These are phyloP conservation scores for Ariopsis seemanni DNA, from an alignment of 2,113 vertebrate genomes.

Conservation along the genomic window DNA sequence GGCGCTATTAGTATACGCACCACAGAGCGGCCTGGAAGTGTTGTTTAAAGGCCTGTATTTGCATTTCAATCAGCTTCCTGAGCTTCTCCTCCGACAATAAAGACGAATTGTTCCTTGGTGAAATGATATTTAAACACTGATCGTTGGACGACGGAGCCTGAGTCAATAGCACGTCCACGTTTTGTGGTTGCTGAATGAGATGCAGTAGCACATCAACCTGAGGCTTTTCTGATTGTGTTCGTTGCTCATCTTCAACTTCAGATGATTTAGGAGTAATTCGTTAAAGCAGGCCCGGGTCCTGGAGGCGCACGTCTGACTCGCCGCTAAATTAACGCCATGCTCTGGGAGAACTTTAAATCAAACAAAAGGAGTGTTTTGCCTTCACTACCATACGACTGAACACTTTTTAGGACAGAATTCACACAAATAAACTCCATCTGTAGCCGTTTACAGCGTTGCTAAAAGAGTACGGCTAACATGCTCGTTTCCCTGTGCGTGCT, in stretches of 20 bases:
- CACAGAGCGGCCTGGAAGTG: not conserved
- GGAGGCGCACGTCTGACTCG: constrained; percentile 18
- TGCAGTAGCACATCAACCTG: not conserved
- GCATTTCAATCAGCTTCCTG: constrained; percentile 57
- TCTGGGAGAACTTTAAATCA: constrained; percentile 6
- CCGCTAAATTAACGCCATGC: constrained; percentile 26
- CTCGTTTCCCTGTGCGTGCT: no score
- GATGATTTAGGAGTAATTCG: constrained; percentile 47
- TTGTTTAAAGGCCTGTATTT: constrained; percentile 51
- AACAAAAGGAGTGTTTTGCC: not conserved
- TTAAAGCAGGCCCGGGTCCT: constrained; percentile 39
- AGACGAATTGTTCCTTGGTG: not conserved
- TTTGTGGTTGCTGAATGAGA: not conserved
- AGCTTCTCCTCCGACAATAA: constrained; percentile 4
- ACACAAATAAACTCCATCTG: not conserved
- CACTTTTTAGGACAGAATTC: no score
- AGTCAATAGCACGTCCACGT: not conserved
- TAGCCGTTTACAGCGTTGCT: not conserved
- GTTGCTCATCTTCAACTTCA: constrained; percentile 13
- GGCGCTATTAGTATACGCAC: constrained; percentile 27
- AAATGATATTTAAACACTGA: not conserved
- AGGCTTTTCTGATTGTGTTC: constrained; percentile 16
- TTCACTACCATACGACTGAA: not conserved
- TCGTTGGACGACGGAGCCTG: not conserved
- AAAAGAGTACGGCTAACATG: no score